Conservation (phyloP, 2,888 invertebrate genomes). For the Mesorhabditis sp. region DNA sequence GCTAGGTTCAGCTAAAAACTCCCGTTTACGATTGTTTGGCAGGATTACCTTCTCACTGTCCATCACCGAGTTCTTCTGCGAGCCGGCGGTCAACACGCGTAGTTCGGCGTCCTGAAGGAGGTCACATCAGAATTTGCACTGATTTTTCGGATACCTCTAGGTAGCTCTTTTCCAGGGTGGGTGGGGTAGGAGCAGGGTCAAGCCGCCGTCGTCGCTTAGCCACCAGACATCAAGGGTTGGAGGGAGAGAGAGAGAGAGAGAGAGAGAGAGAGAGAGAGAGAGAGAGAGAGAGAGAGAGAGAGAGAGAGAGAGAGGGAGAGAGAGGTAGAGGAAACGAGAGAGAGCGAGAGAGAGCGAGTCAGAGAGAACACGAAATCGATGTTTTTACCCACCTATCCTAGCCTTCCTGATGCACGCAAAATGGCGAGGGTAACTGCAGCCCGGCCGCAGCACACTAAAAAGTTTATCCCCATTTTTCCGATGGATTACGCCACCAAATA, state of each 20-base stretch:
- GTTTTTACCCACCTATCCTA: neutral
- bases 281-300: neutral
- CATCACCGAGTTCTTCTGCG: neutral
- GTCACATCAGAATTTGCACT: neutral
- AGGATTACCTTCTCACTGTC: no score
- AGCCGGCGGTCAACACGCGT: constrained; percentile 22
- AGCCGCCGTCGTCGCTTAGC: constrained; percentile 80
- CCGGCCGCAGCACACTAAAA: no score
- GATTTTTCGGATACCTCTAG: constrained; percentile 10
- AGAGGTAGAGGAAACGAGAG: no score
- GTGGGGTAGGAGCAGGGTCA: constrained; percentile 23
- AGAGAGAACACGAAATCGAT: neutral
- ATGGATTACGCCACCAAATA: no score
- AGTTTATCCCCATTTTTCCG: no score
- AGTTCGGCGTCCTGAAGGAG: constrained; percentile 17
- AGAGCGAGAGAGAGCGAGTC: no score
- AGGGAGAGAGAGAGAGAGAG: neutral
- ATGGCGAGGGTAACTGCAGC: no score
- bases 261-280: neutral
- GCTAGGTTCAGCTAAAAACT: no score
- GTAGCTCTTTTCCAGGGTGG: constrained; percentile 17
- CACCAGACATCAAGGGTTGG: constrained; percentile 79
- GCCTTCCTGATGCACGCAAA: no score
- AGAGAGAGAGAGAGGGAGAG: neutral
- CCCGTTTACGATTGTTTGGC: no score